Conservation (phyloP, 30 jellyfish, hydroid and myxozoan genomes). For the Euphysa ruthae region DNA sequence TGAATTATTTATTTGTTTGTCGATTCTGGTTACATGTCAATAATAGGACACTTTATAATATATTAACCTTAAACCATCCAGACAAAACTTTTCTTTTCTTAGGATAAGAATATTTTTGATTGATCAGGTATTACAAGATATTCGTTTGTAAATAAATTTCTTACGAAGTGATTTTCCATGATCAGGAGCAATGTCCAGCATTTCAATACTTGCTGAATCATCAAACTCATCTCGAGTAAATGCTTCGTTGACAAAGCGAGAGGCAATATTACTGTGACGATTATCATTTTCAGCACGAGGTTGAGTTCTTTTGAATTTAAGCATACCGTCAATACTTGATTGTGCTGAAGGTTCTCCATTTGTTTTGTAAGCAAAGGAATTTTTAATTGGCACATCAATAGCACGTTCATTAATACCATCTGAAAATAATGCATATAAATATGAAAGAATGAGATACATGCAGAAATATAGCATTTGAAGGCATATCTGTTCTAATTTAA, state of each 20-base stretch:
- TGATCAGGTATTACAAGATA: too few relatives aligned
- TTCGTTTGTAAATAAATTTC: neutral
- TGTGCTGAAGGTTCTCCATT: constrained; percentile 55
- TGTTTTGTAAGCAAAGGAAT: constrained; percentile 6
- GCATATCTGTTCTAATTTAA: too few relatives aligned
- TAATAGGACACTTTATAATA: too few relatives aligned
- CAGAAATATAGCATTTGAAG: too few relatives aligned
- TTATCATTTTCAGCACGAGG: constrained; percentile 8
- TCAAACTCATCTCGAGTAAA: constrained; percentile 71
- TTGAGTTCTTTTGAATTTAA: constrained; percentile 19
- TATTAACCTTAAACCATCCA: too few relatives aligned
- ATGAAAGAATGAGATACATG: neutral
- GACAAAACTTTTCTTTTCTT: too few relatives aligned
- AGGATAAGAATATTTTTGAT: too few relatives aligned
- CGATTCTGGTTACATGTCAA: too few relatives aligned
- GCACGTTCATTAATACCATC: constrained; percentile 7
- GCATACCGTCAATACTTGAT: constrained; percentile 45
- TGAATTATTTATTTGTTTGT: too few relatives aligned
- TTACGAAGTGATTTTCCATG: constrained; percentile 19
- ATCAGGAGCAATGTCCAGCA: neutral
- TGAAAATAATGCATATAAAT: neutral
- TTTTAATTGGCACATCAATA: constrained; percentile 9
- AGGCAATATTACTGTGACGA: constrained; percentile 35
- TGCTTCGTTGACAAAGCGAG: constrained; percentile 68
- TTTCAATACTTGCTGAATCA: constrained; percentile 32